These are phyloP conservation scores for Halocynthia roretzi DNA, from an alignment of 23 tunicate genomes.

Conservation along the genomic window DNA sequence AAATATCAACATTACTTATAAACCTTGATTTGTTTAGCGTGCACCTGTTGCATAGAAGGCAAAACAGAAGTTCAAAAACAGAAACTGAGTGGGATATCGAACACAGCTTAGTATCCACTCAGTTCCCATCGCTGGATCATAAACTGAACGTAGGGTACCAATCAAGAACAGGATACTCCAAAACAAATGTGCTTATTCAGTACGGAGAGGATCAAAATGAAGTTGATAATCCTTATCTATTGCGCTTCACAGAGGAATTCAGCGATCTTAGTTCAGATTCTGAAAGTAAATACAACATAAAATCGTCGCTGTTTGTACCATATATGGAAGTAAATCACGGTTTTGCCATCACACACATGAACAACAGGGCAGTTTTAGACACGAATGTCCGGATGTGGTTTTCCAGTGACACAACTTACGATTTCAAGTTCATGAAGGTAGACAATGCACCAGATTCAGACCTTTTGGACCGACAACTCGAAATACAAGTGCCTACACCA, in stretches of 20 bases:
- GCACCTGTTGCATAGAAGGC: slow-evolving; percentile 42
- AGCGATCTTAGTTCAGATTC: background rate
- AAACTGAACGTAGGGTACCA: background rate
- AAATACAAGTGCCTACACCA: slow-evolving; percentile 6
- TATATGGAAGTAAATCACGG: background rate
- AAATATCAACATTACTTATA: too few species aligned
- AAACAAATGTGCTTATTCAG: background rate
- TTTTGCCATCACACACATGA: background rate
- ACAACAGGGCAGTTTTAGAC: background rate
- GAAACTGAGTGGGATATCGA: slow-evolving; percentile 41
- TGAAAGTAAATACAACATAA: background rate
- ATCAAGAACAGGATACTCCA: background rate
- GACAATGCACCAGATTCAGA: slow-evolving; percentile 16
- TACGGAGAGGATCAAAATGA: background rate
- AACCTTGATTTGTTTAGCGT: slow-evolving; percentile 28
- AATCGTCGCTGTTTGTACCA: slow-evolving; percentile 4
- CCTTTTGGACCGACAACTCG: slow-evolving; percentile 2
- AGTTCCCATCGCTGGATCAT: slow-evolving; percentile 49
- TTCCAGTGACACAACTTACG: slow-evolving; percentile 1
- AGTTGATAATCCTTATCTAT: slow-evolving; percentile 12
- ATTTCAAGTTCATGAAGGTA: slow-evolving; percentile 6
- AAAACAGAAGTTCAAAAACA: slow-evolving; percentile 21
- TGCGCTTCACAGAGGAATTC: slow-evolving; percentile 11
- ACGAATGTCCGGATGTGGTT: background rate
- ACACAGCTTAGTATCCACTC: slow-evolving; percentile 47